These are phyloP conservation scores for Drosophila arizonae DNA, from an alignment of 1,140 invertebrate species.

Conservation along the genomic window DNA sequence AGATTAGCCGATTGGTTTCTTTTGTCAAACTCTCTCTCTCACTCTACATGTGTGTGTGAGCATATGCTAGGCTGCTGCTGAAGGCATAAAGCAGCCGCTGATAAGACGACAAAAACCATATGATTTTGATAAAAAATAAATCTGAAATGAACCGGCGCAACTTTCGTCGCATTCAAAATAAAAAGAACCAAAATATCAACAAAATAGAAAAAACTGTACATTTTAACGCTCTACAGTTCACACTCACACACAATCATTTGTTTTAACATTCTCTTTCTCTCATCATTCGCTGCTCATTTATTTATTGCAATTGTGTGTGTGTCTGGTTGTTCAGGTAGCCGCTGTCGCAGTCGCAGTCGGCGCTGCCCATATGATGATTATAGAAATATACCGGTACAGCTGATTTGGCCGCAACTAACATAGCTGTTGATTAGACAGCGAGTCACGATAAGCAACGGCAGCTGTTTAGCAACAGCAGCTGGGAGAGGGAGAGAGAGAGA, in stretches of 20 bases:
- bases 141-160: slow-evolving; percentile 8
- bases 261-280: slow-evolving; percentile 18
- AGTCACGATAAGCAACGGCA: slow-evolving; percentile 53
- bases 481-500: slow-evolving; percentile 10
- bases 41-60: slow-evolving; percentile 3
- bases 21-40: slow-evolving; percentile 24
- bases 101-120: slow-evolving; percentile 49
- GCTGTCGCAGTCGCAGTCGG: neutral
- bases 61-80: slow-evolving; percentile 34
- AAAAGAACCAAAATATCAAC: slow-evolving; percentile 26
- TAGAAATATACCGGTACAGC: slow-evolving; percentile 72
- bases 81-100: slow-evolving; percentile 32
- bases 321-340: slow-evolving; percentile 45
- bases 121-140: slow-evolving; percentile 64
- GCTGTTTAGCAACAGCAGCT: slow-evolving; percentile 55
- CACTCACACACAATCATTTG: slow-evolving; percentile 6
- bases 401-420: slow-evolving; percentile 70
- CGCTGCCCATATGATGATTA: slow-evolving; percentile 67
- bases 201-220: slow-evolving; percentile 59
- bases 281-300: slow-evolving; percentile 20
- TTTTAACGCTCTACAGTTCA: slow-evolving; percentile 28
- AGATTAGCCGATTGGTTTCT: slow-evolving; percentile 24
- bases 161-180: slow-evolving; percentile 37
- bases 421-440: slow-evolving; percentile 61
- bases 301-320: slow-evolving; percentile 22